Base-by-base conservation (phyloP, 2,797 vertebrate genomes). In the Esox masquinongy region DNA sequence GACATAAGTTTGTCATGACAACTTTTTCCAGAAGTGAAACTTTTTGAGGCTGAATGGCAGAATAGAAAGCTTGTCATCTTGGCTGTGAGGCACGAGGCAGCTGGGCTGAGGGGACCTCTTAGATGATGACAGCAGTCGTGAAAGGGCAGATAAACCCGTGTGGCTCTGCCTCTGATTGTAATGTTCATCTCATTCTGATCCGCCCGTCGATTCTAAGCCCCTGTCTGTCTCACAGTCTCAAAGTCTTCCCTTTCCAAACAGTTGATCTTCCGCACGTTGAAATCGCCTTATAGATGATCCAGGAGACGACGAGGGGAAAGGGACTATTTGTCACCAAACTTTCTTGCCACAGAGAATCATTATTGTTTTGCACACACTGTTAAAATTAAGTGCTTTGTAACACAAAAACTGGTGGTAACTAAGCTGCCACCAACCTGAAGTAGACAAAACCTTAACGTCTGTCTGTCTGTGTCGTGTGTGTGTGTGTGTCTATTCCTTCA, bases 151-250 rank as follows among this genome's bases (percentile, higher is more conserved):
- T 92, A 91, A 92, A 91, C 90, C 92, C 91, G 85, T 87, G 90
- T 92, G 91, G 90, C 90, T 91, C 87, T 88, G 88, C 88, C 89
- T 90, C 88, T 89, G 91, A 93, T 92, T 93, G 91, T 92, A 89
- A 61, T 91, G 91, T 92, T 93, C 91, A 91, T 92, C 91, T 94
- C 88, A 87, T 90, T 93, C 91, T 93, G 94, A 94, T 94, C 93
- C 91, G 83, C 90, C 84, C 88, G 77, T 59, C 74, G 92, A 92
- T 93, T 94, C 93, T 93, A 92, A 93, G 92, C 91, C 89, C 81
- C 87, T 86, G 90, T 92, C 56, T 61, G 56, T 61, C 92, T 94
- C 81, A 75, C 88, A 86, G 53, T 59, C 69, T 71, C 70, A 49
- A 15, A 71, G 92, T 90, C 89, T 85, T 92, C 90, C 86, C 90